Base-by-base conservation (phyloP, 2,797 vertebrate species). In the Borostomias antarcticus region DNA sequence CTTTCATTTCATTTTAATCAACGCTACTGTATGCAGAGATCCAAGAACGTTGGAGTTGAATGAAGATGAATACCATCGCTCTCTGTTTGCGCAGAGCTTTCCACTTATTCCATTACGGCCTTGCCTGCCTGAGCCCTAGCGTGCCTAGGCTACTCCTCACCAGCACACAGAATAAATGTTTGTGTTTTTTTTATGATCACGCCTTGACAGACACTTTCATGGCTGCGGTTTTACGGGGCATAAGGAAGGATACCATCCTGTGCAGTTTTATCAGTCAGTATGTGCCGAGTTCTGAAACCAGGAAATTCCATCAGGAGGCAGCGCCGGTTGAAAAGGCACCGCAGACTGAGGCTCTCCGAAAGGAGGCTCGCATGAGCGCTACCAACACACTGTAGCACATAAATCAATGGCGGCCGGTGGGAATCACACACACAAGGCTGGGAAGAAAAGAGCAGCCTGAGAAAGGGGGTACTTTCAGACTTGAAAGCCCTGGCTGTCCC, bases 361-460 rank as follows among this genome's bases (percentile, higher is more conserved):
- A 77, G 74, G 67, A 69, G 72, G 70, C 79, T 84, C 81, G 79
- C 81, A 72, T 74, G 72, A 72, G 21, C 73, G 78, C 67, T 71
- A 79, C 81, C 81, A 78, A 84, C 81, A 64, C 50, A 78, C 74
- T 69, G 66, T 78, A 79, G 76, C 78, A 58, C 77, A 83, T 79
- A 80, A 89, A 89, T 92, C 82, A 82, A 66, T 76, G 63, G 66
- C 68, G 66, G 73, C 84, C 82, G 75, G 72, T 79, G 83, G 85
- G 85, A 90, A 90, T 85, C 76, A 84, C 76, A 79, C 78, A 78
- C 80, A 76, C 75, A 76, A 82, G 82, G 73, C 75, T 68, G 73
- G 59, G 64, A 78, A 77, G 77, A 75, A 78, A 64, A 62, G 67
- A 77, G 26, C 45, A 30, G 29, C 68, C 43, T 19, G 64, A 72